Evolutionary conservation across 2,797 vertebrate genomes (phyloP).

Genomic region (Hydrolagus colliei): DNA sequence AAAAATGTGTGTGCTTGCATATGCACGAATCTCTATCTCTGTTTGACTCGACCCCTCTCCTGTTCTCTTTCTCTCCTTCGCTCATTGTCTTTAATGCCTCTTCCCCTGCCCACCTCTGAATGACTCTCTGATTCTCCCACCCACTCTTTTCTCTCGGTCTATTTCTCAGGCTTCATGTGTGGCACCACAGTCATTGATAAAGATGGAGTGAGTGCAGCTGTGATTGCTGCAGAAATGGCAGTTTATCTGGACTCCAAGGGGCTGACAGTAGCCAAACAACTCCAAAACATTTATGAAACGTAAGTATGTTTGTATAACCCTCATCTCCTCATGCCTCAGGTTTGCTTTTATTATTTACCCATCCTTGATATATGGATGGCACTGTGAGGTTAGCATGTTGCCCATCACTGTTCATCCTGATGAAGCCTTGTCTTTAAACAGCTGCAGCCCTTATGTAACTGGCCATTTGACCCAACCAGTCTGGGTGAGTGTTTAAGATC

Average conservation of each 20-base stretch:
- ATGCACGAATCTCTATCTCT: too few species aligned
- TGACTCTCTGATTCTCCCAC: too few species aligned
- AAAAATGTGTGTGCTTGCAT: too few species aligned
- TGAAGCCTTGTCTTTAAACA: background rate
- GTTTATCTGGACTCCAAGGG: conserved; percentile 64
- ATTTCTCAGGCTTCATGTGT: conserved; percentile 77
- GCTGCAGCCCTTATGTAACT: too few species aligned
- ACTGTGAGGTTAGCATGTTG: too few species aligned
- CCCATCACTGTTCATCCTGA: background rate
- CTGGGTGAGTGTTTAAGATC: too few species aligned
- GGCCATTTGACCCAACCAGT: too few species aligned
- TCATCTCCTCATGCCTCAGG: background rate
- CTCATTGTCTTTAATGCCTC: too few species aligned
- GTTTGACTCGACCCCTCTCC: too few species aligned
- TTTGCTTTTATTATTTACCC: too few species aligned
- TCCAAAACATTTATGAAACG: conserved; percentile 73
- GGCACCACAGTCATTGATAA: conserved; percentile 80
- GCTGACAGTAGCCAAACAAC: conserved; percentile 67
- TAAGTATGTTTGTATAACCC: conserved; percentile 45
- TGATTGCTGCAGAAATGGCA: conserved; percentile 82
- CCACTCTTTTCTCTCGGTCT: background rate
- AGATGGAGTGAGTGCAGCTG: conserved; percentile 86
- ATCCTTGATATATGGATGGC: background rate
- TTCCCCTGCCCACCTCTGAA: too few species aligned
- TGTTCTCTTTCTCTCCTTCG: too few species aligned